phyloP scores from a whole-genome alignment of 2,113 vertebrate genomes.

The Pao palembangensis region DNA sequence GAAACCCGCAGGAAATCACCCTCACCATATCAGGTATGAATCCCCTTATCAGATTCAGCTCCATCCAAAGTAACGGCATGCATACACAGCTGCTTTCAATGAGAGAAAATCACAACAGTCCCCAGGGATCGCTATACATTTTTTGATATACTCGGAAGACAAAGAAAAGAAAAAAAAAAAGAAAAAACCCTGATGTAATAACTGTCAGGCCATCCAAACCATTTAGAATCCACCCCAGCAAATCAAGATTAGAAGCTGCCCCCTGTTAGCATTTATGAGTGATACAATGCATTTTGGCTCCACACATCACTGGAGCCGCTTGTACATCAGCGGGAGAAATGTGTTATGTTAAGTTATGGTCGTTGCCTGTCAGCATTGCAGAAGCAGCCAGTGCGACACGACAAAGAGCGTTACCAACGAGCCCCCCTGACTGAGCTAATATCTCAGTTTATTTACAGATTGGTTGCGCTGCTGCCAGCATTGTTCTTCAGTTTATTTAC shows the following conservation, averaged over 20 bases:
- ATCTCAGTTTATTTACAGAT: too few species aligned
- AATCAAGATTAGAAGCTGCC: conserved; percentile 7
- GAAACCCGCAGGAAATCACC: conserved; percentile 89
- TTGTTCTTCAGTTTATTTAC: too few species aligned
- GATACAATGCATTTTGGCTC: neutral
- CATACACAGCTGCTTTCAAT: neutral
- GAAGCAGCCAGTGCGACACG: neutral
- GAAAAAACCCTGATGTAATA: neutral
- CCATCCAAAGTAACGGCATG: neutral
- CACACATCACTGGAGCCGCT: neutral
- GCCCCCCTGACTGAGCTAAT: too few species aligned
- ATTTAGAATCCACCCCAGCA: neutral
- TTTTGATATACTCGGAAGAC: conserved; percentile 1
- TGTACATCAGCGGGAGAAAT: neutral
- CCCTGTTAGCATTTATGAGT: neutral
- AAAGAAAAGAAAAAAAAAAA: neutral
- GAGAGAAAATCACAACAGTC: neutral
- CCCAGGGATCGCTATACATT: neutral
- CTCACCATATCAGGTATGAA: conserved; percentile 91
- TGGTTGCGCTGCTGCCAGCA: too few species aligned
- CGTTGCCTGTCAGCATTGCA: neutral
- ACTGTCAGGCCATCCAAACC: neutral
- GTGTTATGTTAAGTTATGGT: neutral
- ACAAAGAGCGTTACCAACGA: too few species aligned
- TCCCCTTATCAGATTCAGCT: neutral